Percentiles rank a stretch among this genome's conserved stretches.
These are phyloP conservation scores for Rhagophthalmus giganteus DNA, from an alignment of 2,888 invertebrate species.

Conservation along the genomic window DNA sequence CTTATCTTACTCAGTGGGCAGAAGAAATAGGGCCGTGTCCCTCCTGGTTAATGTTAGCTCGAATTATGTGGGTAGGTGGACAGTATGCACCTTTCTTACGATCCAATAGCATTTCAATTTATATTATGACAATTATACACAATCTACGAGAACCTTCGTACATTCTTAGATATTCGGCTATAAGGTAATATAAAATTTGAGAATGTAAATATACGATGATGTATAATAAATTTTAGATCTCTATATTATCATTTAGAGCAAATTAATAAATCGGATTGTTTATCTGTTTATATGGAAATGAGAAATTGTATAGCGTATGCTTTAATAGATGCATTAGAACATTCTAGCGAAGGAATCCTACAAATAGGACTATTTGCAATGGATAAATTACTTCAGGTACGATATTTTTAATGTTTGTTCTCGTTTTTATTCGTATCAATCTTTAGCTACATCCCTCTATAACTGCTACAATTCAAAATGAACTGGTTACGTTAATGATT, in stretches of 20 bases:
- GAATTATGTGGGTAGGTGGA: slow-evolving; percentile 24
- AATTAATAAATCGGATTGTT: slow-evolving; percentile 6
- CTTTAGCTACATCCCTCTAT: slow-evolving; percentile 11
- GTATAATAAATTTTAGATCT: slow-evolving; percentile 15
- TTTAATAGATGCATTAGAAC: slow-evolving; percentile 16
- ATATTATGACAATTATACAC: slow-evolving; percentile 15
- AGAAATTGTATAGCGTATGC: slow-evolving; percentile 15
- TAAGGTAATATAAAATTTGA: slow-evolving; percentile 23
- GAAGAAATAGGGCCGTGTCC: slow-evolving; percentile 20
- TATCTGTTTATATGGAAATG: slow-evolving; percentile 13
- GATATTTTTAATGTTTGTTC: not conserved
- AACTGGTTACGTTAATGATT: slow-evolving; percentile 10
- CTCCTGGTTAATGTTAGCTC: slow-evolving; percentile 16
- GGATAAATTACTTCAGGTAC: slow-evolving; percentile 13
- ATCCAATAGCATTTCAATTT: slow-evolving; percentile 6
- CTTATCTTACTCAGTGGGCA: slow-evolving; percentile 20
- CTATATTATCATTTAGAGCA: slow-evolving; percentile 7
- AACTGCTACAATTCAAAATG: slow-evolving; percentile 9
- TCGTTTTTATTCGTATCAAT: not conserved
- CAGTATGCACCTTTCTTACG: slow-evolving; percentile 10
- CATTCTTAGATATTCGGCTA: slow-evolving; percentile 20
- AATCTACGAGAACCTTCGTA: slow-evolving; percentile 14
- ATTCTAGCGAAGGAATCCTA: slow-evolving; percentile 15
- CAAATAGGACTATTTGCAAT: slow-evolving; percentile 14
- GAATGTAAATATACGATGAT: too few species aligned